Base-by-base conservation (phyloP, 2,113 vertebrate genomes). In the Hippolais icterina region DNA sequence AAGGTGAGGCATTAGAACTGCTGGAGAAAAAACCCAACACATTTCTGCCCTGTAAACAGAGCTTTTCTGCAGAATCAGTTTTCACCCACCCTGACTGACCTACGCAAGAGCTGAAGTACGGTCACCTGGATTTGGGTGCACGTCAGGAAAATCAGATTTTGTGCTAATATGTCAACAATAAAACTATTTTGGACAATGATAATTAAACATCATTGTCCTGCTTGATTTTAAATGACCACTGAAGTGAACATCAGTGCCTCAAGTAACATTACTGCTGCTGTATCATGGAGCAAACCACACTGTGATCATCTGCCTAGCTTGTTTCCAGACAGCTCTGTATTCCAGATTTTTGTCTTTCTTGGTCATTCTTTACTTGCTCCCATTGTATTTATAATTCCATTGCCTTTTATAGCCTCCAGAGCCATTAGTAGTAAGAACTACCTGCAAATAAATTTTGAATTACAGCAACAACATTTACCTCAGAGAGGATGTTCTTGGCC, bases 1-100 rank as follows among this genome's bases (percentile, higher is more conserved):
- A 98, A 42, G 99, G 99, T 0, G 98, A 99, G 31, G 98, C 98
- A 68, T 97, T 98, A 68, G 98, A 99, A 97, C 98, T 99, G 97
- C 98, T 99, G 98, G 47, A 87, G 71, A 15, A 35, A 91, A 12
- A 57, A 29, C 1, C 8, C n/a, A 29, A 35, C 15, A 31, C 11
- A 23, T 47, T 65, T 81, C 28, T 90, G 46, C 47, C 37, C 9
- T n/a, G 18, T 21, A 10, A 75, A 53, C 11, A 47, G 18, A 20
- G 56, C 7, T 41, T 77, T 80, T 61, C 56, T 59, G 21, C 22
- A 76, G 11, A 11, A n/a, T 11, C 19, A 13, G 11, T 53, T 76
- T 77, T 68, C 65, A 76, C 37, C 22, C 33, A 3, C 47, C 23
- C 53, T n/a, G 54, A 41, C 25, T n/a, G 54, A 41, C 25, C 28